Conservation (phyloP, 2,113 vertebrate genomes). For the Rhinogobius similis region DNA sequence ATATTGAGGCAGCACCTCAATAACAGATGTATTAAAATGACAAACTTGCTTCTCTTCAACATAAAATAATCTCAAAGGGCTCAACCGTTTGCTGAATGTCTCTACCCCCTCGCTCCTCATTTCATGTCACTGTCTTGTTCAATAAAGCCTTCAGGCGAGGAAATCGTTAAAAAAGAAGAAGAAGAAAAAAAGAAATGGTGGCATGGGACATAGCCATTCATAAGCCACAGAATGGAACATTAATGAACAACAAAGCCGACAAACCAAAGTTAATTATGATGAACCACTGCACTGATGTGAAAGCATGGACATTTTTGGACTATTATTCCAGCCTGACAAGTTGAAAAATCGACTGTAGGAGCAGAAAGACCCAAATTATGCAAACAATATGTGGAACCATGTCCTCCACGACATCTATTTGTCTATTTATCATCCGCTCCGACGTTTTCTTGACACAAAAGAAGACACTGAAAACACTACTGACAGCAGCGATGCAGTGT, state of each 20-base stretch:
- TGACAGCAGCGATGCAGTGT: conserved; percentile 55
- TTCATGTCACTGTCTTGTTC: too few species aligned
- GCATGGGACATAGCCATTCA: not conserved
- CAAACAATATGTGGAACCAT: conserved; percentile 59
- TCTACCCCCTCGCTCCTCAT: too few species aligned
- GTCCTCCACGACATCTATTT: conserved; percentile 48
- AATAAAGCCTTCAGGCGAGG: too few species aligned
- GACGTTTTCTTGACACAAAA: conserved; percentile 61
- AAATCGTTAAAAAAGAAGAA: too few species aligned
- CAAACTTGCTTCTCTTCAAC: too few species aligned
- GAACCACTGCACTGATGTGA: conserved; percentile 3
- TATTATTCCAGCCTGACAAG: conserved; percentile 27
- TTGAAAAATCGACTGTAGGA: conserved; percentile 29
- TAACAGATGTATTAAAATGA: too few species aligned
- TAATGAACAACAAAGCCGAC: not conserved
- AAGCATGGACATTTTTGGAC: conserved; percentile 19
- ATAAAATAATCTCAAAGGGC: too few species aligned
- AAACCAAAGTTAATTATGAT: not conserved
- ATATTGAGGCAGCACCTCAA: too few species aligned
- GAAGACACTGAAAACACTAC: conserved; percentile 53
- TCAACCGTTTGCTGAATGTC: too few species aligned
- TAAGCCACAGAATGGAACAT: not conserved
- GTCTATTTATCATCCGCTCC: conserved; percentile 61
- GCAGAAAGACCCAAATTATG: conserved; percentile 42
- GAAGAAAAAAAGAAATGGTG: not conserved